Evolutionary conservation across 2,888 invertebrate genomes (phyloP).

Genomic region (Lasioglossum leucozonium): DNA sequence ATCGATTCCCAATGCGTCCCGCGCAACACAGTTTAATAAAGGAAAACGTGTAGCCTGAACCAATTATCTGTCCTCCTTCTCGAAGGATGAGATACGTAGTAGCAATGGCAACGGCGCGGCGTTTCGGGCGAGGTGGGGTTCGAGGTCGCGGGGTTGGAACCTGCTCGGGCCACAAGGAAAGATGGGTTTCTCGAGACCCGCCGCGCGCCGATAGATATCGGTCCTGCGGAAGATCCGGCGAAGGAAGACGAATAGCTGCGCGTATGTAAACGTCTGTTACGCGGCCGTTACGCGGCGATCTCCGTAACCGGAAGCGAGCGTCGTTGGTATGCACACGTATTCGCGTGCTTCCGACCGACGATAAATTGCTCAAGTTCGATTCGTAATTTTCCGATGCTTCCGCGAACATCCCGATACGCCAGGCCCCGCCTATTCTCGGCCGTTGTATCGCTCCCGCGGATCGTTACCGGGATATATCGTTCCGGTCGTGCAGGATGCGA

Average conservation of each 20-base stretch:
- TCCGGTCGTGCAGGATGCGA: slow-evolving; percentile 8
- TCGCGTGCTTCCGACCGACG: slow-evolving; percentile 41
- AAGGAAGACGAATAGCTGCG: slow-evolving; percentile 46
- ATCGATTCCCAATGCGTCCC: slow-evolving; percentile 19
- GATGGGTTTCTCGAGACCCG: slow-evolving; percentile 15
- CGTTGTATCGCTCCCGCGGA: slow-evolving; percentile 26
- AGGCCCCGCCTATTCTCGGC: neutral
- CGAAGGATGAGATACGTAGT: slow-evolving; percentile 24
- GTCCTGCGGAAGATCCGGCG: slow-evolving; percentile 54
- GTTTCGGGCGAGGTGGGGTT: neutral
- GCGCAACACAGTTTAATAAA: slow-evolving; percentile 29
- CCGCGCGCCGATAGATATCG: slow-evolving; percentile 57
- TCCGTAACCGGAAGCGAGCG: slow-evolving; percentile 25
- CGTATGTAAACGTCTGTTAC: slow-evolving; percentile 54
- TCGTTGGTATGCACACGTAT: slow-evolving; percentile 31
- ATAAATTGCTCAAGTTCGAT: slow-evolving; percentile 58
- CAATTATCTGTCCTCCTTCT: slow-evolving; percentile 38
- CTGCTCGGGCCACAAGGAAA: neutral
- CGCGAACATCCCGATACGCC: neutral
- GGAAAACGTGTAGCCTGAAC: slow-evolving; percentile 17
- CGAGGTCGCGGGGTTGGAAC: neutral
- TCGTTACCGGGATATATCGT: slow-evolving; percentile 17
- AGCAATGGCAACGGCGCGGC: neutral
- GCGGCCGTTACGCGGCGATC: slow-evolving; percentile 27
- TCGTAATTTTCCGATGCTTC: slow-evolving; percentile 48